Percentiles rank a stretch among this genome's conserved stretches.
Conservation (phyloP, 2,113 vertebrate genomes). For the Urocynchramus pylzowi region DNA sequence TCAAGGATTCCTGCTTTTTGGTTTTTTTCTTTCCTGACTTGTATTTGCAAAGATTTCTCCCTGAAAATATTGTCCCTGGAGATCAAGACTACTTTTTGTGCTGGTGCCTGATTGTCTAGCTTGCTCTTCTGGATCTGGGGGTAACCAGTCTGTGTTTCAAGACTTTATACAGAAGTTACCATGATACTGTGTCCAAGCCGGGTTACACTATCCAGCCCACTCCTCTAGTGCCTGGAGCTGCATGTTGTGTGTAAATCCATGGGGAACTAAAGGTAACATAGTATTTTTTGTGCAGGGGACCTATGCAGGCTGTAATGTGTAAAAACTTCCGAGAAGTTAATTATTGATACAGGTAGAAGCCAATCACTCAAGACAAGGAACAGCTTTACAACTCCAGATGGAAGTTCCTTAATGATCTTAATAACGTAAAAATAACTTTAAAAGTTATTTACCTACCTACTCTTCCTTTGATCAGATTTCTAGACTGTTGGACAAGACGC, state of each 20-base stretch:
- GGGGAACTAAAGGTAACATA: neutral
- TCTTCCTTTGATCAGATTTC: neutral
- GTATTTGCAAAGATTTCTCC: neutral
- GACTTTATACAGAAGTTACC: neutral
- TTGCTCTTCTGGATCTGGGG: neutral
- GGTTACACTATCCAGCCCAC: rapidly evolving
- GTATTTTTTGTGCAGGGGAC: neutral
- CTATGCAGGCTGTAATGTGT: neutral
- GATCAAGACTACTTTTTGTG: neutral
- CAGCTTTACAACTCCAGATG: neutral
- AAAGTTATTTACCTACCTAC: neutral
- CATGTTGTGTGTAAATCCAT: neutral
- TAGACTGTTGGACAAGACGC: neutral
- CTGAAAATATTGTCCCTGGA: neutral
- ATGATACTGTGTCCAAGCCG: neutral
- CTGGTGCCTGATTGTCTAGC: neutral
- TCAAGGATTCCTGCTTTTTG: neutral
- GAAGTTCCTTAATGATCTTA: neutral
- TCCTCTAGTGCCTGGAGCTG: neutral
- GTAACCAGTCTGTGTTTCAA: neutral
- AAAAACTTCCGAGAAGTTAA: neutral
- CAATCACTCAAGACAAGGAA: neutral
- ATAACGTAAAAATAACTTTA: neutral
- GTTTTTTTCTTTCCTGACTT: neutral
- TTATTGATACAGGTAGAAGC: neutral